Conservation (phyloP, 2,113 vertebrate species). For the Macheiramphus alcinus region DNA sequence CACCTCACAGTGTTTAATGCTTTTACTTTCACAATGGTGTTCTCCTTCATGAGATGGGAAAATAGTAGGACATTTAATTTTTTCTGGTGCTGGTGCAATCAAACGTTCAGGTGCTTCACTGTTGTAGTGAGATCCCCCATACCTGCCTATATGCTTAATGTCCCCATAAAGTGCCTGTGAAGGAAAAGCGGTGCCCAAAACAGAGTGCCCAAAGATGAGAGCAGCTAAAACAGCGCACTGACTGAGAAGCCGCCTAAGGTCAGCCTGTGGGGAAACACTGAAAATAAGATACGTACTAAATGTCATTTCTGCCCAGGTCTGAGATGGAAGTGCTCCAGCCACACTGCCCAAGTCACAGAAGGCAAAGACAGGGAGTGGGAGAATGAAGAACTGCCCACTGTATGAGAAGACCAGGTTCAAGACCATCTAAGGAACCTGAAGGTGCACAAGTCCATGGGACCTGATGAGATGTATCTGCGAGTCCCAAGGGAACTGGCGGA, state of each 20-base stretch:
- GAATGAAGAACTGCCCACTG: too few species aligned
- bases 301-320: not conserved
- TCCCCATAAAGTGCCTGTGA: not conserved
- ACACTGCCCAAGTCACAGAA: too few species aligned
- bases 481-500: too few species aligned
- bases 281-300: not conserved
- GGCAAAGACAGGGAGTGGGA: too few species aligned
- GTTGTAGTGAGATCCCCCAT: not conserved
- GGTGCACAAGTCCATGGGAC: too few species aligned
- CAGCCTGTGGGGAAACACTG: not conserved
- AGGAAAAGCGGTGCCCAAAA: not conserved
- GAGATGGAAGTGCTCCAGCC: not conserved
- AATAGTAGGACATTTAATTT: not conserved
- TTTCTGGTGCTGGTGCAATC: not conserved
- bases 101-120: fast-evolving
- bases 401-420: too few species aligned
- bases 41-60: not conserved
- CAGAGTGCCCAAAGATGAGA: not conserved
- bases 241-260: not conserved
- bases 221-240: not conserved
- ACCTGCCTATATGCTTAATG: not conserved
- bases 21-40: not conserved
- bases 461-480: too few species aligned
- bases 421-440: too few species aligned
- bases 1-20: not conserved